Base-by-base conservation (phyloP, 2,797 vertebrate species). In the Selene dorsalis region DNA sequence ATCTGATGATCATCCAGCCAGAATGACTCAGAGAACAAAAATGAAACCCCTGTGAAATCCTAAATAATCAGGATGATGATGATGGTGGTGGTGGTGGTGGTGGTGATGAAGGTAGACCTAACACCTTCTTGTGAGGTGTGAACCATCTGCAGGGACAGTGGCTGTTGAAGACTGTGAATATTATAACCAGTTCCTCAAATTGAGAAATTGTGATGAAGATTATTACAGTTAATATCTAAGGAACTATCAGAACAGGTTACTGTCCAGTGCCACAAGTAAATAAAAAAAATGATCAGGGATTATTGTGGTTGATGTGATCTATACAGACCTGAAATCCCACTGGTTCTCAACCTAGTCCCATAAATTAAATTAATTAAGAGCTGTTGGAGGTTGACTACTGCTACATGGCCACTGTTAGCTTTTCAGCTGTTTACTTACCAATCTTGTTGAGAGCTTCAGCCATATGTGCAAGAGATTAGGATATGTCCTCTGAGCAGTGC, bases 111-210 rank as follows among this genome's bases (percentile, higher is more conserved):
- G 76, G 32, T 71, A 69, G 56, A 81, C 65, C 48, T 81, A 30
- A 41, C 82, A 32, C 73, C 45, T 82, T 75, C 69, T n/a, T 77
- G 30, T 0, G 94, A 96, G 14, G 94, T 94, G 66, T 86, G 82
- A 3, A 92, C 89, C 88, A 96, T 89, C 45, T 91, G 86, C 26
- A 92, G 39, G 24, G 8, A 75, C 65, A 88, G 52, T 5, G 3
- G 81, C 95, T 96, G 80, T 87, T 90, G 80, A 94, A 92, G 8
- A 95, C 78, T 83, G 94, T 87, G 86, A 96, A 96, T 93, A 94
- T 95, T 91, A 39, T 96, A 89, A 0, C 94, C 94, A 83, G 93
- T 91, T 53, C 93, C 95, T 95, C 77, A 83, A 69, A 71, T 57
- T 57, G 60, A 73, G 38, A 69, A 35, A 63, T 26, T 9, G 24